Evolutionary conservation across 2,113 vertebrate genomes (phyloP), one percentile per base, ranked within the genome.

Genomic region (Etia nguti): DNA sequence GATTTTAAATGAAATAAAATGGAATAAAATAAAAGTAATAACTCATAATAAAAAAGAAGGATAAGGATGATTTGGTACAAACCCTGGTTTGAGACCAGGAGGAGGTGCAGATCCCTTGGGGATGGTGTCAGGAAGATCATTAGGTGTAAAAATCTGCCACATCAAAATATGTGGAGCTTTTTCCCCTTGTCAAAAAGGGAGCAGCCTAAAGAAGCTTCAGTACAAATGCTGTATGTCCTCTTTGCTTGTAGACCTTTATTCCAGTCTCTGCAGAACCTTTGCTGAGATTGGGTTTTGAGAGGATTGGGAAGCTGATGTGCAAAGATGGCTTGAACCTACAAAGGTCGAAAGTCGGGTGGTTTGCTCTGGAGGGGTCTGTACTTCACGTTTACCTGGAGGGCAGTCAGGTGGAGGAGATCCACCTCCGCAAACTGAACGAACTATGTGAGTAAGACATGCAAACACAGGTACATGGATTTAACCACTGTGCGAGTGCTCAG

Each of bases 311-410:
- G 1, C 96, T 99, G 22, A 96, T 95, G 65, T 99, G 97, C 90
- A 99, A 99, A 95, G 98, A 97, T 0, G 97, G 98, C 26, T 93
- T 99, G 84, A 98, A 96, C 91, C 95, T 98, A n/a, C 97, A 99
- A 94, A 96, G 68, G 2, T 93, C 97, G 8, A 95, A 95, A 90
- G 93, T 97, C 31, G 98, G 98, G 65, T 99, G 98, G 98, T 99
- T 99, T 7, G 97, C 97, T 15, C 94, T 99, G 90, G 95, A 91
- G 0, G 96, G 96, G 54, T 98, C 97, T 20, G 92, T 89, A 0
- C 97, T 99, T 55, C 95, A 95, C 0, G 92, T 93, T 48, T 95
- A 96, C 91, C 94, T 97, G 38, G 94, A 96, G 10, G 95, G 96
- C 36, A 91, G 93, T 10, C 88, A 91, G 54, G 92, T 81, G 1